These are phyloP conservation scores for Hiodon tergisus DNA, from an alignment of 2,113 vertebrate genomes.

Conservation along the genomic window DNA sequence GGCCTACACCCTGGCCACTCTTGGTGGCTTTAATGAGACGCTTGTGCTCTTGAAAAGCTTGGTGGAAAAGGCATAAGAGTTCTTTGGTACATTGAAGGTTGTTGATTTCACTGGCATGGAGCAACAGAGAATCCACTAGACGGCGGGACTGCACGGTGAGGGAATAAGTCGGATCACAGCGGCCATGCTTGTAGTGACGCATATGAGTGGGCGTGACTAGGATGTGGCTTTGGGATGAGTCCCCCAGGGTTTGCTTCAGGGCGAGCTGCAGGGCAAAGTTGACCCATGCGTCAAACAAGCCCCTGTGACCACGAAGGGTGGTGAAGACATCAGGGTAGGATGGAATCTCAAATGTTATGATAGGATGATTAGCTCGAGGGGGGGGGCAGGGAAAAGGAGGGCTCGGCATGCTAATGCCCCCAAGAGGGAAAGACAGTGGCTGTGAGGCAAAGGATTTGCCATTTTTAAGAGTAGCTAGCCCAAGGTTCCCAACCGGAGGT, in stretches of 20 bases:
- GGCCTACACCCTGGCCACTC: constrained; percentile 62
- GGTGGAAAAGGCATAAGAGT: constrained; percentile 56
- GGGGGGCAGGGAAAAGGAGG: constrained; percentile 16
- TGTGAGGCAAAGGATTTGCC: constrained; percentile 22
- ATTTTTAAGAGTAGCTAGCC: constrained; percentile 30
- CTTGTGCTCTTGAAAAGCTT: constrained; percentile 63
- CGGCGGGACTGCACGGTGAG: constrained; percentile 49
- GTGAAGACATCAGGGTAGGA: constrained; percentile 65
- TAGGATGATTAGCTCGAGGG: constrained; percentile 41
- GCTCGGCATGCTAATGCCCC: constrained; percentile 22
- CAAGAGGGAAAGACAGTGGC: constrained; percentile 46
- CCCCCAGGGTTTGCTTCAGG: constrained; percentile 57
- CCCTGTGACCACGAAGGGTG: constrained; percentile 56
- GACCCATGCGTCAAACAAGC: constrained; percentile 66
- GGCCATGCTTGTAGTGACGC: constrained; percentile 70
- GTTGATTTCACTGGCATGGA: constrained; percentile 41
- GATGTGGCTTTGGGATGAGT: constrained; percentile 49
- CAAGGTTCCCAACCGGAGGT: constrained; percentile 27
- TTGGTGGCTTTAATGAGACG: constrained; percentile 64
- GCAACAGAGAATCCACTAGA: constrained; percentile 47
- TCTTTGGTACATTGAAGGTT: constrained; percentile 38
- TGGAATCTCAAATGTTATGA: constrained; percentile 61
- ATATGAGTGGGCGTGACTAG: constrained; percentile 70
- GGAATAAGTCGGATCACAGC: constrained; percentile 70
- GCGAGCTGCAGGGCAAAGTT: constrained; percentile 69